Percentiles rank a stretch among this genome's conserved stretches.
Conservation (phyloP, 2,888 invertebrate genomes). For the Stegophylla sp. region DNA sequence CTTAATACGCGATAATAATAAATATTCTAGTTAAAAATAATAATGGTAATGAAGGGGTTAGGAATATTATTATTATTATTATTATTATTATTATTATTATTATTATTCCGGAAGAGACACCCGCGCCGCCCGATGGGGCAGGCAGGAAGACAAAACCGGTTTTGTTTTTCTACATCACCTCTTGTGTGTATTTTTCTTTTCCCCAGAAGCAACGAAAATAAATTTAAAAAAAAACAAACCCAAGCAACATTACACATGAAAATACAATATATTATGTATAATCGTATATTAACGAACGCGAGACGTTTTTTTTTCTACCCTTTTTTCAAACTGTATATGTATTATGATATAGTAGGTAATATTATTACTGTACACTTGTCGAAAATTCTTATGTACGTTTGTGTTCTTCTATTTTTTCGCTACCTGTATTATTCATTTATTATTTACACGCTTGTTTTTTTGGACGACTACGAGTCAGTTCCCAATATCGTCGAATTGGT, state of each 20-base stretch:
- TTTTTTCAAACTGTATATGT: neutral
- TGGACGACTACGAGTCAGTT: too few relatives aligned
- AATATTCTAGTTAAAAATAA: too few relatives aligned
- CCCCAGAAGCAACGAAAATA: neutral
- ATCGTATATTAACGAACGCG: conserved; percentile 18
- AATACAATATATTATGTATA: too few relatives aligned
- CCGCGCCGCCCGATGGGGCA: conserved; percentile 14
- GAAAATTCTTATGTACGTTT: too few relatives aligned
- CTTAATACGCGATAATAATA: neutral
- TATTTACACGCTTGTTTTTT: neutral
- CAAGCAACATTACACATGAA: too few relatives aligned
- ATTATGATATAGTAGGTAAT: neutral
- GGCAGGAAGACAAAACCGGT: conserved; percentile 54
- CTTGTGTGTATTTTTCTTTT: conserved; percentile 17
- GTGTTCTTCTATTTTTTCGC: neutral
- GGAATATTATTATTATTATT: neutral
- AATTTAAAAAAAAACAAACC: neutral
- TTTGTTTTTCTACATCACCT: conserved; percentile 14
- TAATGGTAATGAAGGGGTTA: conserved; percentile 6
- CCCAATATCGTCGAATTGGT: too few relatives aligned
- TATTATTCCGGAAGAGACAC: conserved; percentile 41
- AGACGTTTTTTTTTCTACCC: conserved; percentile 12
- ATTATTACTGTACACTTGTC: neutral
- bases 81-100: neutral
- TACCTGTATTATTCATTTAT: neutral